Percentiles rank a stretch among this genome's conserved stretches.
These are phyloP conservation scores for Cydia strobilella DNA, from an alignment of 1,140 invertebrate species.

Conservation along the genomic window DNA sequence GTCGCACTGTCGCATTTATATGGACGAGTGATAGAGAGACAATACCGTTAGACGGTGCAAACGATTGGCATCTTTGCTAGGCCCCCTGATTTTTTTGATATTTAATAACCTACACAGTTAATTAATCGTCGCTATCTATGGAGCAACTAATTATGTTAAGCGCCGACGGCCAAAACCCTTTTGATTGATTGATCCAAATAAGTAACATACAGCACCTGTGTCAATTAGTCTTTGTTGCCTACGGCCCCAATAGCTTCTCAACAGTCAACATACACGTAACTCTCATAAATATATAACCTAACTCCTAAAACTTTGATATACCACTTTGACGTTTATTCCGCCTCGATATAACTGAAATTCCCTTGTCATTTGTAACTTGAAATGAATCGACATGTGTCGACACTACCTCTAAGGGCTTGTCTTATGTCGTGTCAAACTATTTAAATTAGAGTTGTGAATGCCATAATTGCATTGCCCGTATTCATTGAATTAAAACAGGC, in stretches of 20 bases:
- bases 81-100: no score
- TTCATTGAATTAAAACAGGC: neutral
- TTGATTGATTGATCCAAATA: neutral
- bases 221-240: constrained; percentile 1
- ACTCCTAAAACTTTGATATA: neutral
- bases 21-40: no score
- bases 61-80: no score
- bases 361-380: neutral
- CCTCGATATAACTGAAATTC: neutral
- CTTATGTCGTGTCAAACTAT: constrained; percentile 1
- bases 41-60: no score
- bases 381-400: neutral
- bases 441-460: constrained; percentile 10
- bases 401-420: neutral
- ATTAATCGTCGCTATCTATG: neutral
- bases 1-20: no score
- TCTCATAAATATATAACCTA: neutral
- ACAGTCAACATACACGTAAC: neutral
- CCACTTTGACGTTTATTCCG: neutral
- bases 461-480: neutral
- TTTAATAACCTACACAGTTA: neutral
- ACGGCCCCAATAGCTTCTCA: neutral
- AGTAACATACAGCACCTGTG: neutral
- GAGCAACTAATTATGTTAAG: neutral
- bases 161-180: constrained; percentile 1